Evolutionary conservation across 2,888 invertebrate species (phyloP).

Genomic region (Brachypalpus laphriformis): DNA sequence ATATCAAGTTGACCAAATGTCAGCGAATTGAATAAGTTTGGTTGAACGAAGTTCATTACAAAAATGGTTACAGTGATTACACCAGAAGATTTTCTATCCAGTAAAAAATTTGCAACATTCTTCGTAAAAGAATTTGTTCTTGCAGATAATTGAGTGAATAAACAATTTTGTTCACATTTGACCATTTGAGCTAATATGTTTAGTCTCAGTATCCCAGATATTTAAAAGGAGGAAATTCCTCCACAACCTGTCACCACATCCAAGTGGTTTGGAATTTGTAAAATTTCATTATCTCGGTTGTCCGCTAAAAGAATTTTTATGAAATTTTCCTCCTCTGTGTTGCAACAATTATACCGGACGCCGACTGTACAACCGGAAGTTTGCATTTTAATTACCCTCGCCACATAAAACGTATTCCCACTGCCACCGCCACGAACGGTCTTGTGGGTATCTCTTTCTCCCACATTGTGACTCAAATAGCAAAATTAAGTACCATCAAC

Average conservation of each 20-base stretch:
- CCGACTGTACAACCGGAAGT: constrained; percentile 51
- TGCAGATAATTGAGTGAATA: too few relatives aligned
- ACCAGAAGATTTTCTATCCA: too few relatives aligned
- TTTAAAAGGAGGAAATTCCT: too few relatives aligned
- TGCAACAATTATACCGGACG: constrained; percentile 15
- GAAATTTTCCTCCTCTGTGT: constrained; percentile 5
- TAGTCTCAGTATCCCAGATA: too few relatives aligned
- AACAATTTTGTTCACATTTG: too few relatives aligned
- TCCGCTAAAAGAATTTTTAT: constrained; percentile 4
- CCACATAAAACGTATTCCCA: constrained; percentile 21
- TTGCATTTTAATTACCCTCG: constrained; percentile 62
- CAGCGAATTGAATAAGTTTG: too few relatives aligned
- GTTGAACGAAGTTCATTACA: too few relatives aligned
- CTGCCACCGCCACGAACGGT: not conserved
- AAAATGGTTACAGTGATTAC: too few relatives aligned
- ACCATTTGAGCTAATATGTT: too few relatives aligned
- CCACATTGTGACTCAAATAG: constrained; percentile 31
- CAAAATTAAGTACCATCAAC: constrained; percentile 51
- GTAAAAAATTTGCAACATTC: too few relatives aligned
- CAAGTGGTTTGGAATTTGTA: not conserved
- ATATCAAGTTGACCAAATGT: too few relatives aligned
- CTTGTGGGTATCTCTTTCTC: constrained; percentile 34
- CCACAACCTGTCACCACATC: not conserved
- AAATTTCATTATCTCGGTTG: not conserved
- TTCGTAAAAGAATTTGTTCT: too few relatives aligned